phyloP scores from a whole-genome alignment of 2,113 vertebrate genomes.

The Ovis canadensis region DNA sequence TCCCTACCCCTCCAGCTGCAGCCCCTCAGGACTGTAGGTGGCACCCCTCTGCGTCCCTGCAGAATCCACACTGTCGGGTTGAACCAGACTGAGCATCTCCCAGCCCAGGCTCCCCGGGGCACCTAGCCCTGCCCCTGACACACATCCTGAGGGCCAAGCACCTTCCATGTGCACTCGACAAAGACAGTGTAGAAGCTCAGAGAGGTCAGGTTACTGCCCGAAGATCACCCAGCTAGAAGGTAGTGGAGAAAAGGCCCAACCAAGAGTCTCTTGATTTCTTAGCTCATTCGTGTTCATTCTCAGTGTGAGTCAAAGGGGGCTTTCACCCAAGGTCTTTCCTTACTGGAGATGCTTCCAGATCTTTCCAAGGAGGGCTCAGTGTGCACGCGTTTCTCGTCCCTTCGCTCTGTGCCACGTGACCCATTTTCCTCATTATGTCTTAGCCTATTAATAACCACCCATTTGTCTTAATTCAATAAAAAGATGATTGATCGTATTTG shows the following conservation, averaged over 20 bases:
- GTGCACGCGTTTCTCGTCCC: neutral
- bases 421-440: conserved; percentile 58
- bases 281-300: rapidly evolving
- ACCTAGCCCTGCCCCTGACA: too few species aligned
- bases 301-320: rapidly evolving
- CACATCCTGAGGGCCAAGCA: rapidly evolving
- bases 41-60: rapidly evolving
- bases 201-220: neutral
- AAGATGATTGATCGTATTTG: conserved; percentile 48
- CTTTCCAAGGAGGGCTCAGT: neutral
- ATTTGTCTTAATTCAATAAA: conserved; percentile 72
- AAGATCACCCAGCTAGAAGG: neutral
- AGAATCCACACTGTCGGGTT: rapidly evolving
- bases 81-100: neutral
- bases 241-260: rapidly evolving
- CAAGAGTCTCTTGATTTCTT: neutral
- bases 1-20: rapidly evolving
- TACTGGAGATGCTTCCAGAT: neutral
- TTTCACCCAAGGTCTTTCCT: rapidly evolving
- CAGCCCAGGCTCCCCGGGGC: rapidly evolving
- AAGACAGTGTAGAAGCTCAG: neutral
- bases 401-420: neutral
- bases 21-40: rapidly evolving
- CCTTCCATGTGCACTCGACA: rapidly evolving
- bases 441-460: conserved; percentile 67